These are phyloP conservation scores for Cynopterus brachyotis DNA, from an alignment of 2,113 vertebrate species.

Conservation along the genomic window DNA sequence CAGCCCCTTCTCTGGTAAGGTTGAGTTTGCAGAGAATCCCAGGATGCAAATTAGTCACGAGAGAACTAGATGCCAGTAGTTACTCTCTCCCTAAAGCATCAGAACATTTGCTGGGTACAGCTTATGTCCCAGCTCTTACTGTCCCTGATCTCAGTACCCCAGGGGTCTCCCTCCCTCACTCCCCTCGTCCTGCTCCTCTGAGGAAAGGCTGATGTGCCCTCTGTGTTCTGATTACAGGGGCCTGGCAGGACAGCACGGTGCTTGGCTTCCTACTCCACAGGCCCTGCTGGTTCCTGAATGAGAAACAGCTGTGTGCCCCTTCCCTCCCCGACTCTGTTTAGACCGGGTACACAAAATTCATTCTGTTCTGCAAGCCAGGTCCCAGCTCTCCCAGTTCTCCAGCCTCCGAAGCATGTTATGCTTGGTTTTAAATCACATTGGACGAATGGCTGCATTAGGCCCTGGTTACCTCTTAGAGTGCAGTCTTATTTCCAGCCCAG, in stretches of 20 bases:
- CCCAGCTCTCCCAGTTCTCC: slow-evolving; percentile 55
- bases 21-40: not conserved
- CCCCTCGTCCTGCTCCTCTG: not conserved
- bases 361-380: slow-evolving; percentile 74
- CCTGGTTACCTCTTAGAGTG: slow-evolving; percentile 16
- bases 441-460: slow-evolving; percentile 56
- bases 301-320: slow-evolving; percentile 80
- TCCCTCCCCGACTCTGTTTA: slow-evolving; percentile 68
- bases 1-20: not conserved
- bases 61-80: not conserved
- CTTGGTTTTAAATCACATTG: slow-evolving; percentile 71
- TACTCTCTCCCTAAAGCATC: not conserved
- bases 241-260: slow-evolving; percentile 55
- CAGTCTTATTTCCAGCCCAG: not conserved
- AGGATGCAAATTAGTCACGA: not conserved
- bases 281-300: slow-evolving; percentile 62
- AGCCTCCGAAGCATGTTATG: slow-evolving; percentile 68
- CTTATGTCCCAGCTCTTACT: not conserved
- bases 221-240: slow-evolving; percentile 61
- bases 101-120: not conserved
- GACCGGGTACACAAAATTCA: slow-evolving; percentile 76
- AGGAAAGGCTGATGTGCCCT: not conserved
- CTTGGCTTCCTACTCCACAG: slow-evolving; percentile 74
- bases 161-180: not conserved
- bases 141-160: not conserved